Conservation (phyloP, 2,797 vertebrate species). For the Aselliscus stoliczkanus region DNA sequence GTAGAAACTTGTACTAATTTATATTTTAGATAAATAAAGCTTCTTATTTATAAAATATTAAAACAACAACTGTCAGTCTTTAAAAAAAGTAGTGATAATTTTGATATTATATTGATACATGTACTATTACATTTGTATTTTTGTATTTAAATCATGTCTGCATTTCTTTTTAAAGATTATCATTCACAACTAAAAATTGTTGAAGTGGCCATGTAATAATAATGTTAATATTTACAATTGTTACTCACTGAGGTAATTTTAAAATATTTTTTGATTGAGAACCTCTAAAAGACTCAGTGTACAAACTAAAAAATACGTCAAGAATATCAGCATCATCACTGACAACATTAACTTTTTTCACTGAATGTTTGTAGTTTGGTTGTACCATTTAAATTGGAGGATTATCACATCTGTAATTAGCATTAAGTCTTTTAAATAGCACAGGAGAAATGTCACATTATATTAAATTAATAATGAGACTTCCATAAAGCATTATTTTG, state of each 20-base stretch:
- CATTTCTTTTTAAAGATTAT: background rate
- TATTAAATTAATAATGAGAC: background rate
- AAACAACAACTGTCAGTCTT: conserved; percentile 50
- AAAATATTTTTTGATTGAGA: background rate
- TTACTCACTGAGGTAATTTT: background rate
- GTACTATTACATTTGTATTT: background rate
- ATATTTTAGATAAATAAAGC: conserved; percentile 26
- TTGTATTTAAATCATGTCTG: background rate
- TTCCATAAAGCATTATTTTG: background rate
- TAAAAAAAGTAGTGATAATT: background rate
- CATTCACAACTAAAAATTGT: background rate
- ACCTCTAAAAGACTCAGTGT: background rate
- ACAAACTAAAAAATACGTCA: background rate
- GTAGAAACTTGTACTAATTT: conserved; percentile 34
- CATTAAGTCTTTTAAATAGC: background rate
- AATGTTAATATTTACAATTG: background rate
- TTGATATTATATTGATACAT: background rate
- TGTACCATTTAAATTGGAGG: background rate
- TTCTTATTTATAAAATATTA: conserved; percentile 36
- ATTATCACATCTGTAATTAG: background rate
- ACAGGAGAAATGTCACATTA: background rate
- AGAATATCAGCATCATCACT: background rate
- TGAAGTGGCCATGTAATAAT: background rate
- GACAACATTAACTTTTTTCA: background rate
- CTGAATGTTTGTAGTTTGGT: background rate